Evolutionary conservation across 1,140 invertebrate genomes (phyloP), one percentile per base, ranked within the genome.

Genomic region (Halictus rubicundus): DNA sequence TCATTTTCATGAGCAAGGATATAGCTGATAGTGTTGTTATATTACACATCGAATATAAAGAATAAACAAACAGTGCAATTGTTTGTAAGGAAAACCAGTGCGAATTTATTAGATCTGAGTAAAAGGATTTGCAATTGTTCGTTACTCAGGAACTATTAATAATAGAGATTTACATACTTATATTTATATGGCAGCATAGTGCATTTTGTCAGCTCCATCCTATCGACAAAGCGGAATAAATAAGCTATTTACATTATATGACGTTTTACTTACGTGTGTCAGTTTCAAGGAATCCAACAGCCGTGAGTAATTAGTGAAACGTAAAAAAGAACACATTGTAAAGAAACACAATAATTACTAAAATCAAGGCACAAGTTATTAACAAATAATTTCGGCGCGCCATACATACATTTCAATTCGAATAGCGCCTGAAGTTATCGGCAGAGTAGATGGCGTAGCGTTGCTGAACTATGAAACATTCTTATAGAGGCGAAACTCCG

Each of bases 181-280:
- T 76, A 80, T 80, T 76, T 76, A 68, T 76, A 69, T n/a, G 10
- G 39, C 19, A 46, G 9, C 60, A 75, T 19, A 68, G 54, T 32
- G 54, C 72, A 74, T 74, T 80, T 80, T 75, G 25, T 74, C 66
- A 74, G 12, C 46, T 46, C 16, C 52, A 64, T 64, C 25, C 37
- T 73, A 57, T 54, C 49, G 12, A 74, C 59, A 19, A 74, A 79
- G 6, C 66, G n/a, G 74, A 76, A 80, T 61, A 80, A 80, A 80
- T n/a, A 14, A 69, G 23, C 32, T 69, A 69, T 80, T 76, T 80
- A 68, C 32, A 80, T 49, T 80, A 69, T 7, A 10, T 23, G 32
- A 52, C 49, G 14, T 52, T 52, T 52, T 52, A 52, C 49, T 52
- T 52, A 46, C 42, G 42, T 9, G 49, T 52, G 4, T 52, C 5